Conservation (phyloP, 2,888 invertebrate species). For the Agonopterix alstromeriana region DNA sequence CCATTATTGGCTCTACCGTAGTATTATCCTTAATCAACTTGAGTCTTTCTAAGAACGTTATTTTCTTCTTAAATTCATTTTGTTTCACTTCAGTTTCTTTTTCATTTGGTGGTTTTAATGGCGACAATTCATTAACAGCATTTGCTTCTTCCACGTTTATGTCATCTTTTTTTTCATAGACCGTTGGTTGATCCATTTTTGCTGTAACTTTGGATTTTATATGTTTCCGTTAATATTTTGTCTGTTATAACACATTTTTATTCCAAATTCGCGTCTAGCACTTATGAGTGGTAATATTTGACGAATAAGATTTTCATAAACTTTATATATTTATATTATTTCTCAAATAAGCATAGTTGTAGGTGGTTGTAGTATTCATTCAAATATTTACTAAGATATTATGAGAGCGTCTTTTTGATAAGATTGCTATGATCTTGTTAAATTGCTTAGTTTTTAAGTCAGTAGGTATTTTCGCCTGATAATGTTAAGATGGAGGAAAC, state of each 20-base stretch:
- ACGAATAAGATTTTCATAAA: no score
- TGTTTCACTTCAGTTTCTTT: slow-evolving; percentile 16
- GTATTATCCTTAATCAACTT: slow-evolving; percentile 69
- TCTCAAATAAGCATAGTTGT: no score
- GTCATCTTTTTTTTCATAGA: slow-evolving; percentile 9
- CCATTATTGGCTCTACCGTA: slow-evolving; percentile 85
- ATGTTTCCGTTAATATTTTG: no score
- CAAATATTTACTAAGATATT: slow-evolving; percentile 13
- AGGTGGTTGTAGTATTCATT: not conserved
- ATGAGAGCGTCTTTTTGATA: slow-evolving; percentile 6
- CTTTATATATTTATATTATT: no score
- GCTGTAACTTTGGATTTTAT: no score
- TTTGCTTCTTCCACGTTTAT: slow-evolving; percentile 19
- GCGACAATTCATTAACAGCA: slow-evolving; percentile 29
- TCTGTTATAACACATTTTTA: no score
- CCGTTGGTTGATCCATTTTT: no score
- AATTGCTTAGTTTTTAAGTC: not conserved
- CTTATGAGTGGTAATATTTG: no score
- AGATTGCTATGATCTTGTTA: not conserved
- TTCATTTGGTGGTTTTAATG: slow-evolving; percentile 32
- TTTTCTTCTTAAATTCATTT: slow-evolving; percentile 27
- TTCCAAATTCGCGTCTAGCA: no score
- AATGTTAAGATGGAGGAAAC: no score
- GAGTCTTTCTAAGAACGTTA: slow-evolving; percentile 41
- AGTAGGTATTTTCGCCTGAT: no score